A percentile compares a stretch with the other conserved stretches of the same genome.
phyloP scores from a whole-genome alignment of 2,797 vertebrate species.

The Neopelma chrysocephalum region DNA sequence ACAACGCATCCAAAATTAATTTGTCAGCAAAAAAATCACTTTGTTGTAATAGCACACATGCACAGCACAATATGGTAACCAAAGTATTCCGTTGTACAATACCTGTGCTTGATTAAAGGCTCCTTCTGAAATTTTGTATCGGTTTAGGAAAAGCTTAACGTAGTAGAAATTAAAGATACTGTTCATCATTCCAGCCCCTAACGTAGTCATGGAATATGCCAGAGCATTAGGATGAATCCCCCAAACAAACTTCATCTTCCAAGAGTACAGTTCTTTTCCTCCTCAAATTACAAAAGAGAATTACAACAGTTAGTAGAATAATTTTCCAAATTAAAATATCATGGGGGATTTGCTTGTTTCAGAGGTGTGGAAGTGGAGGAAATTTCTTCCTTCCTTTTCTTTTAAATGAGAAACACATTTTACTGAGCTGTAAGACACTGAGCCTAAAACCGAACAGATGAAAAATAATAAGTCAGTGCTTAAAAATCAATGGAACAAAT shows the following conservation, averaged over 20 bases:
- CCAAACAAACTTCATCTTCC: constrained; percentile 59
- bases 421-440: background rate
- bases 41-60: background rate
- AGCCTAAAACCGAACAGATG: background rate
- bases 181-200: constrained; percentile 89
- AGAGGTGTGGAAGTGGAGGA: background rate
- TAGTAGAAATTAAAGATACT: constrained; percentile 93
- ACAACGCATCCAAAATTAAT: background rate
- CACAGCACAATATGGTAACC: background rate
- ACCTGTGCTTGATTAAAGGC: constrained; percentile 90
- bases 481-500: background rate
- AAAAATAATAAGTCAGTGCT: background rate
- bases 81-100: background rate
- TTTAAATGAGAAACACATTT: background rate
- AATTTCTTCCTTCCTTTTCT: background rate
- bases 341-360: background rate
- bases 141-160: constrained; percentile 89
- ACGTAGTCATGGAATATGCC: constrained; percentile 88
- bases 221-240: constrained; percentile 78
- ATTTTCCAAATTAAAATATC: background rate
- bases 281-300: constrained; percentile 33
- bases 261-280: constrained; percentile 34
- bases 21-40: background rate
- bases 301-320: background rate
- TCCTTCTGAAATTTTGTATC: constrained; percentile 85